Conservation (phyloP, 1,140 invertebrate species). For the Phocides pigmalion region DNA sequence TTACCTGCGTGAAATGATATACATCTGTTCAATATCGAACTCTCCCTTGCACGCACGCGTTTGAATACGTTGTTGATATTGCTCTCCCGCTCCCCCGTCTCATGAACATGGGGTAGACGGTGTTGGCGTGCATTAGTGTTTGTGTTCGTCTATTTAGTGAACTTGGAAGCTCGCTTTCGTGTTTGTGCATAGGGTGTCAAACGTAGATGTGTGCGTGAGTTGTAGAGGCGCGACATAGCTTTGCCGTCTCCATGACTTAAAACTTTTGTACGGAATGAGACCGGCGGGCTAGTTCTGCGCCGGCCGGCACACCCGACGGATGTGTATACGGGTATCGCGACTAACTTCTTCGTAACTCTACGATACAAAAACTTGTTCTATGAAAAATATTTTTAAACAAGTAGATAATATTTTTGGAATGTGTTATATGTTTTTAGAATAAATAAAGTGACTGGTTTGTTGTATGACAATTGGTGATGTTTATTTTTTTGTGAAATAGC, state of each 20-base stretch:
- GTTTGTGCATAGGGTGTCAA: conserved; percentile 79
- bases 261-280: conserved; percentile 80
- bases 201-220: conserved; percentile 71
- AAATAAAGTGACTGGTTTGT: conserved; percentile 57
- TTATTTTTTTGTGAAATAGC: conserved; percentile 80
- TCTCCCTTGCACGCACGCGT: conserved; percentile 58
- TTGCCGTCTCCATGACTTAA: conserved; percentile 83
- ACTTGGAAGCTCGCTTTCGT: conserved; percentile 80
- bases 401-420: conserved; percentile 27
- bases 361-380: conserved; percentile 62
- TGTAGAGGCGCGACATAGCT: conserved; percentile 83
- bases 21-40: conserved; percentile 74
- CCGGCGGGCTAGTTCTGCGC: conserved; percentile 76
- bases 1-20: conserved; percentile 83
- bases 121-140: conserved; percentile 76
- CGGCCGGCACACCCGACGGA: conserved; percentile 70
- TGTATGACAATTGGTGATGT: conserved; percentile 57
- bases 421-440: conserved; percentile 38
- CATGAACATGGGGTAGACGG: conserved; percentile 79
- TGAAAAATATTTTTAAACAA: conserved; percentile 39
- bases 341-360: conserved; percentile 73
- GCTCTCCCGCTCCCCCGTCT: conserved; percentile 65
- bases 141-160: conserved; percentile 83
- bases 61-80: conserved; percentile 80
- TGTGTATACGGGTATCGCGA: conserved; percentile 55